Percentiles rank a stretch among this genome's conserved stretches.
Conservation (phyloP, 2,797 vertebrate species). For the Ctenosaura bakeri region DNA sequence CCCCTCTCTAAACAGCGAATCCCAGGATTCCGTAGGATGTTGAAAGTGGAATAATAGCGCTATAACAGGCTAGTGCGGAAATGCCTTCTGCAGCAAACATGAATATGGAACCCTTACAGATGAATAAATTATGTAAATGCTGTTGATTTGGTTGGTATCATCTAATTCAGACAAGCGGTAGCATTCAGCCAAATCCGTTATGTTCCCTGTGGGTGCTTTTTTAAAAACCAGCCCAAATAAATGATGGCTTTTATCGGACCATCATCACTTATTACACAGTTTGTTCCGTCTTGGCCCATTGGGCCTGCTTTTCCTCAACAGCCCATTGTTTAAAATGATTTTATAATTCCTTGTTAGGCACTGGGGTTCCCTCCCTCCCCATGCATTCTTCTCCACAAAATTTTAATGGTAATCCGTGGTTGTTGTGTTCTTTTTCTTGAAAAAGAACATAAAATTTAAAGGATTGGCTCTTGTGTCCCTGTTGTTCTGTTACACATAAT, state of each 20-base stretch:
- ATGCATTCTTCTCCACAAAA: background rate
- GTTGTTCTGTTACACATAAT: background rate
- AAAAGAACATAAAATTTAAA: background rate
- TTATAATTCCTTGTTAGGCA: background rate
- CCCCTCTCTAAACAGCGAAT: too few species aligned
- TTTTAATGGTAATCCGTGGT: background rate
- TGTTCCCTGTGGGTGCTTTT: too few species aligned
- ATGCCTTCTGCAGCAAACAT: too few species aligned
- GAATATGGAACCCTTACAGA: too few species aligned
- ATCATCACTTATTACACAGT: background rate
- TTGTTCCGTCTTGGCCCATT: background rate
- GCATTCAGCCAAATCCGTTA: too few species aligned
- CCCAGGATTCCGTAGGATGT: too few species aligned
- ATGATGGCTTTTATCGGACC: background rate
- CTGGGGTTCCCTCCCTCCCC: background rate
- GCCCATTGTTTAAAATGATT: background rate
- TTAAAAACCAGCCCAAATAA: too few species aligned
- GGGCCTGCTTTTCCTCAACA: background rate
- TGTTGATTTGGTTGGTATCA: too few species aligned
- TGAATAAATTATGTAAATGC: too few species aligned
- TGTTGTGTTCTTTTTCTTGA: background rate
- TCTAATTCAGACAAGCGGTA: too few species aligned
- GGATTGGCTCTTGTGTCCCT: background rate
- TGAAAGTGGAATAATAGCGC: too few species aligned
- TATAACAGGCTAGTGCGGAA: too few species aligned